Conservation (phyloP, 2,113 vertebrate species). For the Vombatus ursinus region DNA sequence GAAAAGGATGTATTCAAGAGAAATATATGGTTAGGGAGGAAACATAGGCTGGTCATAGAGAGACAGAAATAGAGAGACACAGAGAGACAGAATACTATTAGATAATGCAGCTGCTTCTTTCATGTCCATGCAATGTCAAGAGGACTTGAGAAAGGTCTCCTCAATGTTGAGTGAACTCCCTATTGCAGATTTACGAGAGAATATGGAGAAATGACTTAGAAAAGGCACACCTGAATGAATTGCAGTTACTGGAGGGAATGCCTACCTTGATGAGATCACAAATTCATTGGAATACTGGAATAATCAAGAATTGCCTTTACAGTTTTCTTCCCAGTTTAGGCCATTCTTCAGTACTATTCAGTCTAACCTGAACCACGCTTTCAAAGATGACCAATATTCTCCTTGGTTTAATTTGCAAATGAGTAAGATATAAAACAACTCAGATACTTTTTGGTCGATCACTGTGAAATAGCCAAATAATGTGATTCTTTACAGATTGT, state of each 20-base stretch:
- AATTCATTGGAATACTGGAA: not conserved
- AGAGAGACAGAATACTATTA: not conserved
- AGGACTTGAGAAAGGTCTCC: not conserved
- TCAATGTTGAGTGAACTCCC: not conserved
- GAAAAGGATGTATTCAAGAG: not conserved
- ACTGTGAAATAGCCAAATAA: constrained; percentile 78
- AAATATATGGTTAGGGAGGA: not conserved
- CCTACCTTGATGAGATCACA: not conserved
- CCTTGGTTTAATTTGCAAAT: constrained; percentile 70
- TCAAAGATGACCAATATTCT: constrained; percentile 56
- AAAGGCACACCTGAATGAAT: not conserved
- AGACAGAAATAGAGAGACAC: not conserved
- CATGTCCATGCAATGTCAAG: not conserved
- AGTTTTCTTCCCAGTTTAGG: constrained; percentile 17
- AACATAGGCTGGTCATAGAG: not conserved
- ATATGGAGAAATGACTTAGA: not conserved
- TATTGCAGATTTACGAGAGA: not conserved
- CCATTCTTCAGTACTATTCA: constrained; percentile 38
- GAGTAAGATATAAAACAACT: constrained; percentile 65
- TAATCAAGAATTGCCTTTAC: not conserved
- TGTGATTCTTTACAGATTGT: constrained; percentile 80
- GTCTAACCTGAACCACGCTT: constrained; percentile 42
- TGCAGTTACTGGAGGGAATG: not conserved
- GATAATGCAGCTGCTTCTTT: not conserved
- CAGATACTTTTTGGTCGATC: constrained; percentile 63